Conservation (phyloP, 53 echinoderm and acorn worm species). For the Holothuria scabra region DNA sequence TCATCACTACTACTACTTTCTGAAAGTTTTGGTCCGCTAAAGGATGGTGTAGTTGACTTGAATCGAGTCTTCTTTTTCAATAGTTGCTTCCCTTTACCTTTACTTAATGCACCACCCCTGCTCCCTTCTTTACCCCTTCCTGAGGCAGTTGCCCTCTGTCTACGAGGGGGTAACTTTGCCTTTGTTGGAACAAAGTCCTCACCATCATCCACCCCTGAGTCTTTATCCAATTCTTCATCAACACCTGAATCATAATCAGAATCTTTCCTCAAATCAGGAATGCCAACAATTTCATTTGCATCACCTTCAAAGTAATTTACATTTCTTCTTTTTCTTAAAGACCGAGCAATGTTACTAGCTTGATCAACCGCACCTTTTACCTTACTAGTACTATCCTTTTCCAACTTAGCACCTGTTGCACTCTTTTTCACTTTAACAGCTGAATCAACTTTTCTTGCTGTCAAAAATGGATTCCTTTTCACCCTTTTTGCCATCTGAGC, state of each 20-base stretch:
- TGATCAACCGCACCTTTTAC: background rate
- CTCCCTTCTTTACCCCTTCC: background rate
- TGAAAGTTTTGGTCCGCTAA: conserved; percentile 53
- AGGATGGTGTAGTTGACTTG: background rate
- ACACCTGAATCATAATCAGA: background rate
- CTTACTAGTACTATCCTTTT: background rate
- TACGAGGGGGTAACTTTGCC: background rate
- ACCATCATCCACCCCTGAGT: background rate
- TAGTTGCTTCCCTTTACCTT: conserved; percentile 50
- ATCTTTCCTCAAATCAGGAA: background rate
- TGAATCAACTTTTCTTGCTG: no score
- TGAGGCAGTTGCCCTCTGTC: background rate
- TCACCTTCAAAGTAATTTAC: no score
- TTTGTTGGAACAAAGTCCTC: conserved; percentile 17
- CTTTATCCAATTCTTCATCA: background rate
- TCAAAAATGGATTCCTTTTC: background rate
- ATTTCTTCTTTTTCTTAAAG: no score
- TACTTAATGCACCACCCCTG: background rate
- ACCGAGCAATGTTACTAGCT: no score
- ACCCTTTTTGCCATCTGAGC: background rate
- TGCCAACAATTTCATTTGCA: background rate
- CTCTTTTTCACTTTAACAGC: background rate
- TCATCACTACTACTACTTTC: conserved; percentile 79
- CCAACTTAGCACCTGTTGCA: background rate
- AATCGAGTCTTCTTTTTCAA: conserved; percentile 30